phyloP scores from a whole-genome alignment of 2,113 vertebrate genomes.

The Shinisaurus crocodilurus region DNA sequence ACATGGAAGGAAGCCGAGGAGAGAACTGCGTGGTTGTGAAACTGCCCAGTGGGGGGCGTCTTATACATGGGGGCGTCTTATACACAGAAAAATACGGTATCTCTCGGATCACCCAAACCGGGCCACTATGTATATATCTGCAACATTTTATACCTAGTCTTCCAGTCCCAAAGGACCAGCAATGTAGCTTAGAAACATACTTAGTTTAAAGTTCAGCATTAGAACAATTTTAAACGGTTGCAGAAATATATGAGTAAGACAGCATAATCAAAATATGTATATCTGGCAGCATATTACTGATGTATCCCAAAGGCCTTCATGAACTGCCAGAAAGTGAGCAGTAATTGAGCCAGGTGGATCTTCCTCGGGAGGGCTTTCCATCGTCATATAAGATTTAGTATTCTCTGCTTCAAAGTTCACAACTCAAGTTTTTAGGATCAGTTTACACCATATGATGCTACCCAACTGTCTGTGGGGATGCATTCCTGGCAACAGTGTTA shows the following conservation, averaged over 20 bases:
- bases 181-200: neutral
- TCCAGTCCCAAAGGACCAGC: neutral
- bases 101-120: neutral
- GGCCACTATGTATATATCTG: neutral
- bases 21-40: too few species aligned
- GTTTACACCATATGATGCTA: neutral
- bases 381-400: too few species aligned
- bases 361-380: neutral
- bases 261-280: neutral
- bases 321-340: neutral
- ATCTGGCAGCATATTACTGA: neutral
- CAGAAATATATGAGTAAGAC: too few species aligned
- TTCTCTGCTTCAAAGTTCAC: neutral
- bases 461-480: too few species aligned
- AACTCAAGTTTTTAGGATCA: neutral
- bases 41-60: too few species aligned
- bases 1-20: too few species aligned
- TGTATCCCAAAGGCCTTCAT: neutral
- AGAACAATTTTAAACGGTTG: neutral
- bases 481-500: neutral
- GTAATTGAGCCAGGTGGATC: neutral
- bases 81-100: too few species aligned
- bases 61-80: too few species aligned
- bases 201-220: neutral
- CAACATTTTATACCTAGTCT: neutral